phyloP scores from a whole-genome alignment of 2,113 vertebrate species.

The Epinephelus fuscoguttatus region DNA sequence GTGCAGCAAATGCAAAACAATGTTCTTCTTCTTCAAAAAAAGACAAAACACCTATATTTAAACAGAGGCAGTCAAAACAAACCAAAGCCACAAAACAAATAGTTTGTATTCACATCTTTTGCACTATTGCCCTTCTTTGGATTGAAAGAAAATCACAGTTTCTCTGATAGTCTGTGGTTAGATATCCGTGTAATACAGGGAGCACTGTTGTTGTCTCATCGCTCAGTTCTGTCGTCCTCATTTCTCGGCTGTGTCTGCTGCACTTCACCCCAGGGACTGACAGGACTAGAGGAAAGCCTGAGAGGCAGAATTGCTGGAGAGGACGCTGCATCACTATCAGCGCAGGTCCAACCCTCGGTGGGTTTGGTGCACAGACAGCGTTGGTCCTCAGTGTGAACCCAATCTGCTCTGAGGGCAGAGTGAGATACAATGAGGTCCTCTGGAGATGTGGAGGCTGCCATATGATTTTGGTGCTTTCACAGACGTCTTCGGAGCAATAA shows the following conservation, averaged over 20 bases:
- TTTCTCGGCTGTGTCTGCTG: constrained; percentile 13
- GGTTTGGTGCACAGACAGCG: constrained; percentile 19
- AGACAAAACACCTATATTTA: not conserved
- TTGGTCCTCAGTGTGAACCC: constrained; percentile 27
- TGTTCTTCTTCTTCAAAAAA: not conserved
- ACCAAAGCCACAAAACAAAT: not conserved
- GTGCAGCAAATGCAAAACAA: too few species aligned
- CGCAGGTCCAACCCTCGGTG: not conserved
- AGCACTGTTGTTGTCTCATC: not conserved
- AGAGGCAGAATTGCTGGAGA: constrained; percentile 15
- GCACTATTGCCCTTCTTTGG: not conserved
- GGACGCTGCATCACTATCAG: constrained; percentile 1
- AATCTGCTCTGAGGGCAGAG: constrained; percentile 50
- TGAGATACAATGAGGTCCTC: constrained; percentile 35
- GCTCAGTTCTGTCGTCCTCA: constrained; percentile 26
- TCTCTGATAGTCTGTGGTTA: not conserved
- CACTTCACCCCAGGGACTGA: constrained; percentile 18
- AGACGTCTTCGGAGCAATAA: not conserved
- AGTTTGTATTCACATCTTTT: not conserved
- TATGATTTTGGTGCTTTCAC: not conserved
- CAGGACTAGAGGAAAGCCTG: constrained; percentile 2
- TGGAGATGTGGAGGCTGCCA: not conserved
- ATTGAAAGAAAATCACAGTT: not conserved
- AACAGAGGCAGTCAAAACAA: not conserved
- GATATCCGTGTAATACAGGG: not conserved